Conservation (phyloP, 2,113 vertebrate species). For the Rostratula benghalensis region DNA sequence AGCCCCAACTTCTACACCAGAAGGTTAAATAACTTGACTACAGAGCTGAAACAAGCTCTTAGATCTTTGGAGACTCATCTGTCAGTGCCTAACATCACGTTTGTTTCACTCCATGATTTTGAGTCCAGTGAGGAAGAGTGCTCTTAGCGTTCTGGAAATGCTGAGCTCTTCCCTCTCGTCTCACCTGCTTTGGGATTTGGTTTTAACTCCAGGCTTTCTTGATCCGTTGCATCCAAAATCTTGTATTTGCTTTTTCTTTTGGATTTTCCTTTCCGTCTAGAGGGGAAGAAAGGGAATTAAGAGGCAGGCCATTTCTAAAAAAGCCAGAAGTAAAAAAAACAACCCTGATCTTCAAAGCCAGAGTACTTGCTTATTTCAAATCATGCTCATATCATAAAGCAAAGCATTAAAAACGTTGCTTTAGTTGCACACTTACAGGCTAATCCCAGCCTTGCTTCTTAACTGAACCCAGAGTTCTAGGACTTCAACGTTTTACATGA, state of each 20-base stretch:
- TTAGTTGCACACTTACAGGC: neutral
- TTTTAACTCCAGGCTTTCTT: conserved; percentile 90
- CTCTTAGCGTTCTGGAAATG: neutral
- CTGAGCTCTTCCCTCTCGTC: neutral
- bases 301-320: neutral
- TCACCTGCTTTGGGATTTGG: conserved; percentile 85
- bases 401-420: neutral
- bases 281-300: conserved; percentile 24
- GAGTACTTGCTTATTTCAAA: neutral
- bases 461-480: neutral
- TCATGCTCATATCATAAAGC: neutral
- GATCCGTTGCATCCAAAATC: conserved; percentile 91
- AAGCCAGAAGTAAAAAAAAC: neutral
- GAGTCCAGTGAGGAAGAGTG: neutral
- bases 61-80: neutral
- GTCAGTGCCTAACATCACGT: rapidly evolving
- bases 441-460: neutral
- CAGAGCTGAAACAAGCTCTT: neutral
- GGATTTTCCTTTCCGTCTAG: conserved; percentile 88
- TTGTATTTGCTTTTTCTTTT: conserved; percentile 96
- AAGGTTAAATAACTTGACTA: neutral
- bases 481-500: neutral
- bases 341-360: neutral
- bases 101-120: neutral
- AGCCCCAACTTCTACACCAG: neutral